Percentiles rank a stretch among this genome's conserved stretches.
Conservation (phyloP, 2,113 vertebrate species). For the Rhinichthys klamathensis region DNA sequence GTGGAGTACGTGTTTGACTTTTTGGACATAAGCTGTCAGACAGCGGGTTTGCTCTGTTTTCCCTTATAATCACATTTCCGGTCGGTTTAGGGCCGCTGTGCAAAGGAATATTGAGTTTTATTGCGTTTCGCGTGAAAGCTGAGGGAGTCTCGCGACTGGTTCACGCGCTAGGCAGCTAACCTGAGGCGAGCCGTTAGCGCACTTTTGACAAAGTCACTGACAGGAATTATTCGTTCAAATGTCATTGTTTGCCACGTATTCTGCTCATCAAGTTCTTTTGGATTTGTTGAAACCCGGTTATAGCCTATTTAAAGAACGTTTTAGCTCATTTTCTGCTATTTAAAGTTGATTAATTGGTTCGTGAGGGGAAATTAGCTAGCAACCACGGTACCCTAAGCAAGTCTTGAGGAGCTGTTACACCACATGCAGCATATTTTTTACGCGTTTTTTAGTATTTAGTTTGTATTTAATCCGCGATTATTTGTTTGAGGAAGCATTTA, state of each 20-base stretch:
- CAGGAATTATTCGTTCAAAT: not conserved
- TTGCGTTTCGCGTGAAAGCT: conserved; percentile 13
- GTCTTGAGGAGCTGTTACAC: not conserved
- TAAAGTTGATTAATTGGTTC: not conserved
- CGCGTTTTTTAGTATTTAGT: not conserved
- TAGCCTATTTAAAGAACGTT: not conserved
- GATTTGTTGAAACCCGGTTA: not conserved
- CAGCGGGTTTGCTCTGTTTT: not conserved
- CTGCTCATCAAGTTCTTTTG: not conserved
- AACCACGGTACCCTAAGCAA: not conserved
- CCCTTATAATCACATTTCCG: not conserved
- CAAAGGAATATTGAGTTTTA: not conserved
- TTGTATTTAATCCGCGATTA: not conserved
- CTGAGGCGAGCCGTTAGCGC: conserved; percentile 28
- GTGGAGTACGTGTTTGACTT: conserved; percentile 56
- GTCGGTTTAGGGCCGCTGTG: not conserved
- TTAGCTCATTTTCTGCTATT: not conserved
- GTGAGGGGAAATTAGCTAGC: conserved; percentile 22
- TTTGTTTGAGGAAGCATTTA: not conserved
- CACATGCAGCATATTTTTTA: not conserved
- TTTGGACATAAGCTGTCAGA: not conserved
- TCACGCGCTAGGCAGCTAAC: conserved; percentile 24
- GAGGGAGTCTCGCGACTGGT: not conserved
- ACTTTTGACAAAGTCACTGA: conserved; percentile 39
- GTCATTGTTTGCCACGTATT: not conserved